Percentiles rank a stretch among this genome's conserved stretches.
These are phyloP conservation scores for Calycopis cecrops DNA, from an alignment of 1,140 invertebrate genomes.

Conservation along the genomic window DNA sequence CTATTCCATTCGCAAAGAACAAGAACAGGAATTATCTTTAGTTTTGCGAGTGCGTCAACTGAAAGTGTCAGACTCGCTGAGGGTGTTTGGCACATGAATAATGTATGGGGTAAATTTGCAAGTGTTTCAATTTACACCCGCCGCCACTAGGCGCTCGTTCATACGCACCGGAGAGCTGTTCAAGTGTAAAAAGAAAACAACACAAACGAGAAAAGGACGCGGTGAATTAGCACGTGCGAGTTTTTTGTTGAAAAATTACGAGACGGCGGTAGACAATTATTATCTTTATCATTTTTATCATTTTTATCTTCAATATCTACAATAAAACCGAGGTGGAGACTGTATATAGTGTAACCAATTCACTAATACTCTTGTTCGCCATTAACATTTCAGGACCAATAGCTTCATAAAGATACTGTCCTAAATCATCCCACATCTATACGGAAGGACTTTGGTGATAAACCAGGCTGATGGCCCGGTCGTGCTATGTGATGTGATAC, in stretches of 20 bases:
- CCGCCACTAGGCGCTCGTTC: slow-evolving; percentile 51
- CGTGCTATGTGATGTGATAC: no score
- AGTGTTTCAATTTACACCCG: slow-evolving; percentile 73
- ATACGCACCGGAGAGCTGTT: slow-evolving; percentile 59
- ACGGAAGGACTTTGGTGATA: no score
- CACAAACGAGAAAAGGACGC: slow-evolving; percentile 24
- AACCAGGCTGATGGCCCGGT: no score
- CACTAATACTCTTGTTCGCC: no score
- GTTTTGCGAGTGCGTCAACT: slow-evolving; percentile 51
- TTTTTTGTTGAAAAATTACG: slow-evolving; percentile 7
- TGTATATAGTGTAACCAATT: no score
- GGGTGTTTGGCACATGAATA: slow-evolving; percentile 69
- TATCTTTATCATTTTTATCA: neutral
- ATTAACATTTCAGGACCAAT: no score
- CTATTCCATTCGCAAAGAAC: slow-evolving; percentile 6
- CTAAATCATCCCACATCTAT: no score
- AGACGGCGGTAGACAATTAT: neutral
- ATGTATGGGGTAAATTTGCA: slow-evolving; percentile 71
- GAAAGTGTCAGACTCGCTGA: slow-evolving; percentile 53
- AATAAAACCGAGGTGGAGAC: no score
- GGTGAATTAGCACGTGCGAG: slow-evolving; percentile 37
- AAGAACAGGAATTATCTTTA: slow-evolving; percentile 22
- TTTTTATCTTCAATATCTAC: no score
- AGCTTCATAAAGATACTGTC: no score
- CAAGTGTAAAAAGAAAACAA: slow-evolving; percentile 68